Conservation (phyloP, 2,797 vertebrate genomes). For the Melanotaenia boesemani region DNA sequence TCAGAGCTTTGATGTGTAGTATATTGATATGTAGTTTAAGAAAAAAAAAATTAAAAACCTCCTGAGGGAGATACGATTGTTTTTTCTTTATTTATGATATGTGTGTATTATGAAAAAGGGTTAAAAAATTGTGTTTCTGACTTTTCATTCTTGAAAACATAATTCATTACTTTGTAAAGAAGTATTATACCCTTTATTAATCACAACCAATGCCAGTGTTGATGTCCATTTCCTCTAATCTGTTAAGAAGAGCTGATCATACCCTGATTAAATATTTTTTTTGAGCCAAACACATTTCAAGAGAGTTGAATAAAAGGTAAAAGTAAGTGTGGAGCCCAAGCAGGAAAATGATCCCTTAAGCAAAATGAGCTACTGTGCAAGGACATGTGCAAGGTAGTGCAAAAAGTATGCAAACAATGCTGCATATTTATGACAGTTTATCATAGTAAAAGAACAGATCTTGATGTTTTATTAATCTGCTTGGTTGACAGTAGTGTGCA, state of each 20-base stretch:
- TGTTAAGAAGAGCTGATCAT: slow-evolving; percentile 3
- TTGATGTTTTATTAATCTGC: slow-evolving; percentile 63
- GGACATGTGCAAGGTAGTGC: slow-evolving; percentile 32
- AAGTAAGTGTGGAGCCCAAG: slow-evolving; percentile 31
- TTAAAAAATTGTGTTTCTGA: neutral
- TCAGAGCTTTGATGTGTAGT: neutral
- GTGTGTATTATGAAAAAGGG: neutral
- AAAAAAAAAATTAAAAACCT: neutral
- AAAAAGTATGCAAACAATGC: slow-evolving; percentile 50
- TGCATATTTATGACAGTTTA: slow-evolving; percentile 49
- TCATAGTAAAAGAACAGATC: slow-evolving; percentile 24
- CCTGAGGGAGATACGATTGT: neutral
- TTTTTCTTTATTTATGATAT: neutral
- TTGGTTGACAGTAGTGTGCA: slow-evolving; percentile 14
- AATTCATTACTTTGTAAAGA: neutral
- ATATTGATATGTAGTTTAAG: neutral
- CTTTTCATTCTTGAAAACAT: neutral
- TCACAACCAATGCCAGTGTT: neutral
- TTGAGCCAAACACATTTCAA: slow-evolving; percentile 13
- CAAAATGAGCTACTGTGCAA: slow-evolving; percentile 51
- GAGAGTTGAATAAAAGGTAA: slow-evolving; percentile 49
- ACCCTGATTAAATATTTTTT: neutral
- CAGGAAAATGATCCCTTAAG: slow-evolving; percentile 48
- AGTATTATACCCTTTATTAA: neutral
- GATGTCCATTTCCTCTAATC: neutral